Base-by-base conservation (phyloP, 2,113 vertebrate genomes). In the Hippopotamus amphibius region DNA sequence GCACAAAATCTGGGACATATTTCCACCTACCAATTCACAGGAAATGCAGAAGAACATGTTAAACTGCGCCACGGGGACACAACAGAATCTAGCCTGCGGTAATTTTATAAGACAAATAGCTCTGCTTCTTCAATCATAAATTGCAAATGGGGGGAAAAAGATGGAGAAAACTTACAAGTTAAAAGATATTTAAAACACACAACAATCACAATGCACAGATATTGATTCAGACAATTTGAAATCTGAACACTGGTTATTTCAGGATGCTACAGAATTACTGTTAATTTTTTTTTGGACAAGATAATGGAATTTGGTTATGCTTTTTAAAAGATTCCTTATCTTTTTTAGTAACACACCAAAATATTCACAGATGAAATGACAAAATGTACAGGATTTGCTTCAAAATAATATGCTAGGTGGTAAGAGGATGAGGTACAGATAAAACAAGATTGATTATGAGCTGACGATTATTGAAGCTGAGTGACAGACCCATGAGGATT, bases 341-440 rank as follows among this genome's bases (percentile, higher is more conserved):
- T 26, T 95, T 96, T 81, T 90, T 37, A 86, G 28, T 82, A 97
- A 69, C 41, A 93, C 59, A 86, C 2, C 19, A n/a, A 94, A 92
- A 55, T 94, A 82, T 86, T 86, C 92, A 96, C 30, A 95, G 55
- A 90, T 46, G 8, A 97, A 90, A 93, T 74, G 4, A 68, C 13
- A 90, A 87, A 65, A 97, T 79, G 7, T 66, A 77, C 24, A 43
- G 13, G 50, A 96, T 61, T 77, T 90, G 74, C 53, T 89, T 96
- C 77, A 94, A 86, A 85, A 82, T 86, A 76, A 53, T 46, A 86
- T 79, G 33, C 19, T 71, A 79, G 24, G 37, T 16, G 48, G 28
- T 33, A 92, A 96, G 50, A 33, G 14, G 79, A 68, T 37, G 37
- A 17, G 43, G 26, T 46, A 59, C 5, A 80, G 37, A 81, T 57